A percentile compares a stretch with the other conserved stretches of the same genome.
Evolutionary conservation across 2,113 vertebrate genomes (phyloP).

Genomic region (Xiphorhynchus elegans): DNA sequence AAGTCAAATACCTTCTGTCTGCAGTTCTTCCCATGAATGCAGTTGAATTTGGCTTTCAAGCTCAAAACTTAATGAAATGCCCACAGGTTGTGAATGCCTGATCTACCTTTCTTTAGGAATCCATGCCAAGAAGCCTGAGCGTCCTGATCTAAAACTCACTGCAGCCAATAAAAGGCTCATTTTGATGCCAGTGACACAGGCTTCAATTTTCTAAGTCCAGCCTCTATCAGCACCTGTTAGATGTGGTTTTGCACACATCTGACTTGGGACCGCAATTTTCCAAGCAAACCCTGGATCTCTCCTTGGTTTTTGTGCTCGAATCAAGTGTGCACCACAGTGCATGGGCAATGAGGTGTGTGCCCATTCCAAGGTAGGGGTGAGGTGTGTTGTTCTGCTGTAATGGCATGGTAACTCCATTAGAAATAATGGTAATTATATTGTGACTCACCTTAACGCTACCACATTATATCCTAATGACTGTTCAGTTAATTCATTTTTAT

Average conservation of each 20-base stretch:
- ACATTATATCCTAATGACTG: slow-evolving; percentile 58
- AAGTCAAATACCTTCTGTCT: not conserved
- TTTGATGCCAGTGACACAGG: not conserved
- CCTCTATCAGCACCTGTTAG: not conserved
- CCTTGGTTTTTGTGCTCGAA: not conserved
- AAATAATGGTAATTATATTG: slow-evolving; percentile 51
- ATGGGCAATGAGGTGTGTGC: slow-evolving; percentile 32
- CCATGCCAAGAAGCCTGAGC: not conserved
- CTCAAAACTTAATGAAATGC: not conserved
- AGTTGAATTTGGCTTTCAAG: not conserved
- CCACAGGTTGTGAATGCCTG: not conserved
- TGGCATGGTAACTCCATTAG: slow-evolving; percentile 25
- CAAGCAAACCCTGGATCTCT: not conserved
- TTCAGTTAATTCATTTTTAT: slow-evolving; percentile 61
- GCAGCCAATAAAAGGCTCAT: not conserved
- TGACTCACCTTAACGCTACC: slow-evolving; percentile 59
- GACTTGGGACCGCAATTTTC: not conserved
- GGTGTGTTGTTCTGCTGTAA: slow-evolving; percentile 23
- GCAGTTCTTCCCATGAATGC: not conserved
- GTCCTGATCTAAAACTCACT: not conserved
- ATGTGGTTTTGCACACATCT: not conserved
- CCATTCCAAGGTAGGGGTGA: not conserved
- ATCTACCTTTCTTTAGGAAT: not conserved
- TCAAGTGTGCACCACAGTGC: not conserved
- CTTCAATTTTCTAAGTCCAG: not conserved